Conservation (phyloP, 2,888 invertebrate species). For the Diplazon laetatorius region DNA sequence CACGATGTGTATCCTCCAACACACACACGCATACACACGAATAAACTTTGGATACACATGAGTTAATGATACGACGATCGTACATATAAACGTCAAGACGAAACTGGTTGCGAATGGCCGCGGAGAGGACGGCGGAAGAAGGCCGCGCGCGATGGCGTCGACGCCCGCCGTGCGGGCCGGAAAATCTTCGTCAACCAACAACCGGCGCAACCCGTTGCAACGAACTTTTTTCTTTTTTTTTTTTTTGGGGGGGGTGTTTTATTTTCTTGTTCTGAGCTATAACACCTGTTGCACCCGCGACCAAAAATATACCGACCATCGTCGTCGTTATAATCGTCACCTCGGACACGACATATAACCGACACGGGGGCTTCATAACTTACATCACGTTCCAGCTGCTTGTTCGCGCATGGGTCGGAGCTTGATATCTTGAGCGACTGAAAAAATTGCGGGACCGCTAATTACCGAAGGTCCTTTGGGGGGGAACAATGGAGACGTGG, state of each 20-base stretch:
- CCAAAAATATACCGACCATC: conserved; percentile 60
- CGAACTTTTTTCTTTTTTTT: conserved; percentile 31
- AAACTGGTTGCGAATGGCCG: conserved; percentile 40
- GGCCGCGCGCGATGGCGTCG: conserved; percentile 35
- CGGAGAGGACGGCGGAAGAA: conserved; percentile 61
- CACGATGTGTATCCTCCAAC: conserved; percentile 54
- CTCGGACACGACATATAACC: conserved; percentile 15
- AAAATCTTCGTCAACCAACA: conserved; percentile 10
- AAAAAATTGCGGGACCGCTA: not conserved
- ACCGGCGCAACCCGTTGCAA: conserved; percentile 62
- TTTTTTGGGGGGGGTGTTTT: no score
- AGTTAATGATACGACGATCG: no score
- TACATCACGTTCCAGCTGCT: conserved; percentile 62
- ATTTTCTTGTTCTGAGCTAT: no score
- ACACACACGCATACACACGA: not conserved
- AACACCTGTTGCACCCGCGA: conserved; percentile 62
- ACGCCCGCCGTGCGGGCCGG: conserved; percentile 14
- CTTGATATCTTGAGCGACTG: not conserved
- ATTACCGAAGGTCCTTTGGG: conserved; percentile 32
- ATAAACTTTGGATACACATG: no score
- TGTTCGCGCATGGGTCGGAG: conserved; percentile 38
- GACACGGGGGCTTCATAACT: no score
- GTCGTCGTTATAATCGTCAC: conserved; percentile 41
- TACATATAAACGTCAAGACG: conserved; percentile 38
- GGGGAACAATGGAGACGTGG: not conserved